Conservation (phyloP, 2,888 invertebrate species). For the Nudaria mundana region DNA sequence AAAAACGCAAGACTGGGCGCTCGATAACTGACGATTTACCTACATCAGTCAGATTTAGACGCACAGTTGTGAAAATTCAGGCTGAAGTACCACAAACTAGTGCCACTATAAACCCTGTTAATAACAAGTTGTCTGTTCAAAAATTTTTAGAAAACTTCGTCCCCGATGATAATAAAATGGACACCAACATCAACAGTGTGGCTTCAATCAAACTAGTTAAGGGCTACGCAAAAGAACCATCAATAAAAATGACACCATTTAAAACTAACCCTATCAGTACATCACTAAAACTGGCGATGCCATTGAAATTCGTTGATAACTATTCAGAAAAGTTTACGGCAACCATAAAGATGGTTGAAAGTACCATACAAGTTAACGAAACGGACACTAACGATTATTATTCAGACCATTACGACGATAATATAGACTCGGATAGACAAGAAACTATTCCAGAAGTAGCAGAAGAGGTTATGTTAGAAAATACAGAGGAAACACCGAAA, state of each 20-base stretch:
- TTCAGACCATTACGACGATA: slow-evolving; percentile 20
- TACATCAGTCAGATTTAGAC: slow-evolving; percentile 35
- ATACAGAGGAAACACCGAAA: slow-evolving; percentile 35
- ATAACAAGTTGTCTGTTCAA: slow-evolving; percentile 48
- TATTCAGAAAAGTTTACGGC: slow-evolving; percentile 31
- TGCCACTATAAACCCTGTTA: slow-evolving; percentile 41
- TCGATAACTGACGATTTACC: slow-evolving; percentile 18
- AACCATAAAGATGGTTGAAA: slow-evolving; percentile 39
- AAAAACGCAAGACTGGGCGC: slow-evolving; percentile 43
- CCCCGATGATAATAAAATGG: slow-evolving; percentile 42
- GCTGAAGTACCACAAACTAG: slow-evolving; percentile 4
- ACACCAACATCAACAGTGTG: slow-evolving; percentile 10
- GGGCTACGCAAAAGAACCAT: slow-evolving; percentile 17
- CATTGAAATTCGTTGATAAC: slow-evolving; percentile 43
- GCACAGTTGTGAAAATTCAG: slow-evolving; percentile 49
- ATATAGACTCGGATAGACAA: slow-evolving; percentile 23
- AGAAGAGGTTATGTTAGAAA: slow-evolving; percentile 58
- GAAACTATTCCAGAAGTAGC: slow-evolving; percentile 60
- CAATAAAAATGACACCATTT: slow-evolving; percentile 54
- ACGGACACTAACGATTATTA: slow-evolving; percentile 20
- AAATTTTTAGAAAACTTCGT: slow-evolving; percentile 66
- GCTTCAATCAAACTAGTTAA: slow-evolving; percentile 37
- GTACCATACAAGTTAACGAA: neutral
- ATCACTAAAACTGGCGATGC: slow-evolving; percentile 42
- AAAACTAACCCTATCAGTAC: slow-evolving; percentile 11